phyloP scores from a whole-genome alignment of 2,888 invertebrate species.

The Syrphus vitripennis region DNA sequence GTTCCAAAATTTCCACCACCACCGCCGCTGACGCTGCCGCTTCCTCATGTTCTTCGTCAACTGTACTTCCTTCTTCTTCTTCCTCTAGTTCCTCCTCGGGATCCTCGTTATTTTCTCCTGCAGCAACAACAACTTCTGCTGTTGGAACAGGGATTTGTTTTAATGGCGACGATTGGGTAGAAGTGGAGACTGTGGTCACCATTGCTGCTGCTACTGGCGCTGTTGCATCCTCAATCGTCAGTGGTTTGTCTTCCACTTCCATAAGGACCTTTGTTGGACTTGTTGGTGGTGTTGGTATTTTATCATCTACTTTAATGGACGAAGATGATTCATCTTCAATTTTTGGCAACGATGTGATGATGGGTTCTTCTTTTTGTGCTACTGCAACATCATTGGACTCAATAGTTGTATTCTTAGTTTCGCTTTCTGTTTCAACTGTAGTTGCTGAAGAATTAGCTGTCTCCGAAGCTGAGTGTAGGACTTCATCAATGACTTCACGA shows the following conservation, averaged over 20 bases:
- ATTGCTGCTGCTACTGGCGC: neutral
- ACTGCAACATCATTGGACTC: slow-evolving; percentile 10
- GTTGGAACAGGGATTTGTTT: slow-evolving; percentile 19
- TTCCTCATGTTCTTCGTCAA: slow-evolving; percentile 39
- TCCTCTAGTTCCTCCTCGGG: slow-evolving; percentile 34
- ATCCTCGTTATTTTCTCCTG: neutral
- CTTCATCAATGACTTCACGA: slow-evolving; percentile 82
- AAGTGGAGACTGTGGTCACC: slow-evolving; percentile 21
- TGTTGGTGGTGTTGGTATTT: slow-evolving; percentile 15
- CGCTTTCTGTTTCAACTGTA: neutral
- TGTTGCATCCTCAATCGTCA: slow-evolving; percentile 11
- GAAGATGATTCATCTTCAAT: slow-evolving; percentile 39
- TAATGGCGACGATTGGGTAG: slow-evolving; percentile 55
- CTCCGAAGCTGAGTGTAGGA: slow-evolving; percentile 82
- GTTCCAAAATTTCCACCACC: slow-evolving; percentile 28
- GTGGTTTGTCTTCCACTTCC: slow-evolving; percentile 38
- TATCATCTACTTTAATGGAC: slow-evolving; percentile 29
- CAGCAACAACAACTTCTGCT: neutral
- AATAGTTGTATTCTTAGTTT: slow-evolving; percentile 1
- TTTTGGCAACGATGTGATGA: slow-evolving; percentile 28
- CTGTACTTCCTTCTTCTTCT: slow-evolving; percentile 58
- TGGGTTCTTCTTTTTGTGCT: neutral
- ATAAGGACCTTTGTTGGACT: slow-evolving; percentile 29
- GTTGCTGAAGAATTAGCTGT: slow-evolving; percentile 75
- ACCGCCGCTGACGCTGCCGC: no score